Evolutionary conservation across 2,888 invertebrate species (phyloP), one percentile per base, ranked within the genome.

Genomic region (Labia minor): DNA sequence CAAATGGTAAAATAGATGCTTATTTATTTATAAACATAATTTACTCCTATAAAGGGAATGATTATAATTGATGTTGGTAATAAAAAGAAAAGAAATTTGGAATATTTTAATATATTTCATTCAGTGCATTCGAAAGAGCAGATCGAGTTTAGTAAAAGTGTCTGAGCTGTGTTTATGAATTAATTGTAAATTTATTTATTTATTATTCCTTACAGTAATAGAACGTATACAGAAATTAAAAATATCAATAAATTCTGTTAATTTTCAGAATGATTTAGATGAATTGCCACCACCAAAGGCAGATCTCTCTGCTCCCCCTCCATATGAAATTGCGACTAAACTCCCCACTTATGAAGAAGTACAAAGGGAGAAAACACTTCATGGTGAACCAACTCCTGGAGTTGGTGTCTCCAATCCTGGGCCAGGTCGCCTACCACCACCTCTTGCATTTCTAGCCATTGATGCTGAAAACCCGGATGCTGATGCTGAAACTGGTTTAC

Each of bases 331-430:
- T 68, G 90, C 87, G 70, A 88, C 89, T 21, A 92, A 92, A 78
- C 80, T 94, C 74, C 95, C 92, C 3, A 90, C 92, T 14, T 95
- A 95, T 76, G 94, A 94, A 77, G 94, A 95, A 77, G 94, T 94
- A 65, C 91, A 94, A 77, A 82, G 90, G 72, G 90, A 92, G 75
- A 95, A 95, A 76, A 86, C 86, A 72, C 77, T 89, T 73, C 89
- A 90, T 74, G 89, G 87, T 63, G 88, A 88, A 65, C 21, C 69
- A 20, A 62, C 37, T 37, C 21, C 61, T 14, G 14, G 64, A 73
- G 19, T 26, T 21, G 63, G 63, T 33, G 33, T 74, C 76, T 66
- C 77, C 77, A 68, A 72, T 76, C 68, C 62, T 64, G 67, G 67
- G 61, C 20, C 18, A 65, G 21, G n/a, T 19, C 75, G 75, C 71